These are phyloP conservation scores for Alligator sinensis DNA, from an alignment of 2,113 vertebrate species.

Conservation along the genomic window DNA sequence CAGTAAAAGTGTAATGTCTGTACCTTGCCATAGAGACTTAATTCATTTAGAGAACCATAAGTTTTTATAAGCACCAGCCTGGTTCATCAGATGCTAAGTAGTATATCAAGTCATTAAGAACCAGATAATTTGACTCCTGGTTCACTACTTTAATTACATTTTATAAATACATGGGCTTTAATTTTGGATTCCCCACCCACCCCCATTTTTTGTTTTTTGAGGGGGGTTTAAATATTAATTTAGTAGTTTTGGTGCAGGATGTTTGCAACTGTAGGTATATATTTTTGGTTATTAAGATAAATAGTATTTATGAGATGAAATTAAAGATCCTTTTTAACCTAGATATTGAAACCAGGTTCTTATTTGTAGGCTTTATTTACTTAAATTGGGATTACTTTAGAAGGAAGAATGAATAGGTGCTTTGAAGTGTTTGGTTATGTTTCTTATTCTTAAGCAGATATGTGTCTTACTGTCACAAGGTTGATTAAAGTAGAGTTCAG, in stretches of 20 bases:
- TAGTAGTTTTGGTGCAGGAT: background rate
- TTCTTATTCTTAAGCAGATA: conserved; percentile 28
- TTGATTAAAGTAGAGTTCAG: conserved; percentile 58
- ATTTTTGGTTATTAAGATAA: background rate
- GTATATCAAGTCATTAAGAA: background rate
- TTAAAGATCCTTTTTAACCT: conserved; percentile 6
- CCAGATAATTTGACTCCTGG: background rate
- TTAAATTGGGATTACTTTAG: conserved; percentile 35
- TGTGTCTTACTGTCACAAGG: conserved; percentile 8
- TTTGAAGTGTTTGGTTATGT: conserved; percentile 57
- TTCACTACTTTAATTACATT: background rate
- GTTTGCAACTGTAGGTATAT: background rate
- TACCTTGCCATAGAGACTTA: too few species aligned
- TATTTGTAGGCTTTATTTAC: conserved; percentile 5
- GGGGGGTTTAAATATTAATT: background rate
- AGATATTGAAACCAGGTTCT: background rate
- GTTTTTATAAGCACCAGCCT: too few species aligned
- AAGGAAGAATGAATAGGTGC: background rate
- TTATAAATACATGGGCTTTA: background rate
- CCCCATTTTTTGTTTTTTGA: background rate
- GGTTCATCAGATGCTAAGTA: background rate
- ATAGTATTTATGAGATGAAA: background rate
- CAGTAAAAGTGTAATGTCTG: too few species aligned
- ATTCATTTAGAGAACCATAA: too few species aligned
- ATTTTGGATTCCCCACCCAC: too few species aligned